Evolutionary conservation across 2,113 vertebrate species (phyloP).

Genomic region (Nothoprocta pentlandii): DNA sequence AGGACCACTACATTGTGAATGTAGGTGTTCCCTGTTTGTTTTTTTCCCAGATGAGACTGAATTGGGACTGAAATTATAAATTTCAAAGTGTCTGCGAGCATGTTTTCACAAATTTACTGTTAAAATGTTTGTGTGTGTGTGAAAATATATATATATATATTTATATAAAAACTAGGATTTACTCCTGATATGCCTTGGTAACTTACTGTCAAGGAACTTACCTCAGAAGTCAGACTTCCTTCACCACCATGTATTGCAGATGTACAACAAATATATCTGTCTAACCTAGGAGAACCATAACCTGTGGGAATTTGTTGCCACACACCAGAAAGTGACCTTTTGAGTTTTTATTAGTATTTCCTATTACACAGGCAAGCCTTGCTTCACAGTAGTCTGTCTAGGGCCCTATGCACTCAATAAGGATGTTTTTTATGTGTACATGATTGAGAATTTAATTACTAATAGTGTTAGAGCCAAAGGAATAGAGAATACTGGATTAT

Average conservation of each 20-base stretch:
- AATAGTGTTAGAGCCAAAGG: neutral
- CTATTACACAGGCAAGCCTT: neutral
- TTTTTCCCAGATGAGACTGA: neutral
- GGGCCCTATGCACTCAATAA: neutral
- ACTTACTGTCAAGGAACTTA: neutral
- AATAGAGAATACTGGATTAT: neutral
- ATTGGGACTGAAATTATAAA: neutral
- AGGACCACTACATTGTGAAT: neutral
- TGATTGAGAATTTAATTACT: neutral
- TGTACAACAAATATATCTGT: neutral
- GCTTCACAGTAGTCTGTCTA: neutral
- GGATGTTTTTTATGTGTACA: neutral
- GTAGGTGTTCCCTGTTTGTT: neutral
- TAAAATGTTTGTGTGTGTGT: neutral
- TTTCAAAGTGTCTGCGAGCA: neutral
- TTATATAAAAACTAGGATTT: neutral
- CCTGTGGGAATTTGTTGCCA: constrained; percentile 1
- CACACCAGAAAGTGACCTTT: neutral
- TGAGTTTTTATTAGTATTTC: neutral
- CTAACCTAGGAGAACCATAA: neutral
- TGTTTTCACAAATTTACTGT: constrained; percentile 1
- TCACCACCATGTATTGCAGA: neutral
- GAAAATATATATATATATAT: too few species aligned
- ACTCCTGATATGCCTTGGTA: neutral
- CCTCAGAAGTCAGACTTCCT: neutral